Evolutionary conservation across 2,113 vertebrate species (phyloP).

Genomic region (Athene cunicularia): DNA sequence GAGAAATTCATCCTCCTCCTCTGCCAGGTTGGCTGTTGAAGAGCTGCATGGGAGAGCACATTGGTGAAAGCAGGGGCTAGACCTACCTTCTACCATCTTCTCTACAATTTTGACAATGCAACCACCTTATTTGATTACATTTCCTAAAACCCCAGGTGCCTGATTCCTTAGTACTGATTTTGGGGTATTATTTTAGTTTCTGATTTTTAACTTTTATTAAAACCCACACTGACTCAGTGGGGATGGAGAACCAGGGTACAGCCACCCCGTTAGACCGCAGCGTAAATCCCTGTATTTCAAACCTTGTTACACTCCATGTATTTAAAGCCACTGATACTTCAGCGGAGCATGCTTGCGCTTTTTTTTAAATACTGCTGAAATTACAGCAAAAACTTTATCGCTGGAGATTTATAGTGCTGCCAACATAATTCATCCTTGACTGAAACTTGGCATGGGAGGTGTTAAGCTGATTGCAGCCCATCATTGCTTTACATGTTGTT

Average conservation of each 20-base stretch:
- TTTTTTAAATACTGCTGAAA: neutral
- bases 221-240: rapidly evolving
- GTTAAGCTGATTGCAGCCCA: neutral
- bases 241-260: neutral
- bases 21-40: neutral
- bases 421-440: neutral
- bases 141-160: neutral
- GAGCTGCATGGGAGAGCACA: neutral
- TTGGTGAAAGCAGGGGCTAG: neutral
- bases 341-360: neutral
- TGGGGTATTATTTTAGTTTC: neutral
- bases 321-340: neutral
- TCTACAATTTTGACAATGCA: neutral
- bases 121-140: rapidly evolving
- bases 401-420: neutral
- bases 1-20: neutral
- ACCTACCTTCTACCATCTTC: neutral
- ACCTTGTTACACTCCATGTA: neutral
- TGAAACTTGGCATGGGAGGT: neutral
- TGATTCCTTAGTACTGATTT: neutral
- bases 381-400: neutral
- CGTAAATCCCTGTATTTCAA: neutral
- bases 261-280: neutral
- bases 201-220: neutral
- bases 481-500: neutral